Evolutionary conservation across 1,140 invertebrate species (phyloP), one percentile per base, ranked within the genome.

Genomic region (Pseudoatta argentina): DNA sequence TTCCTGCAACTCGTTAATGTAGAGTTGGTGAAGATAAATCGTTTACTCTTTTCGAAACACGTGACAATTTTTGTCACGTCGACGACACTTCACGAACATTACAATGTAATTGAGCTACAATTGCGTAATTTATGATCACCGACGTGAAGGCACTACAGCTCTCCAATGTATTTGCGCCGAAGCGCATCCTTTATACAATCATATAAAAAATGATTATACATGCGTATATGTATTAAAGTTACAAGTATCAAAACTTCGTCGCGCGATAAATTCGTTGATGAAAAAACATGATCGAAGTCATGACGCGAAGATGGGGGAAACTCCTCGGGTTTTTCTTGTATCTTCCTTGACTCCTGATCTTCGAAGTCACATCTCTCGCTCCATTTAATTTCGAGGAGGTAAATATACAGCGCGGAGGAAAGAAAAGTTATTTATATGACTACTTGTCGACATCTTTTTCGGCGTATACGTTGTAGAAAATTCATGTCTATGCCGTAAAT

Each of bases 21-120:
- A 90, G 89, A 90, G 89, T 88, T 90, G 89, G 88, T 90, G 86
- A 90, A 90, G 89, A 64, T 14, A 67, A 63, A 27, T 63, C 44
- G 2, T 53, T 61, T 61, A 18, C 24, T 64, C 7, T 59, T 24
- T 48, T 30, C 21, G 14, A 21, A 24, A 55, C 16, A 10, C n/a
- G 21, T 51, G 44, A 34, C 39, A 69, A 69, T 69, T 48, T 69
- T 21, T 18, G 48, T 14, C 14, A 21, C 48, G 30, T 48, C 18
- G 48, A 78, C 16, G 21, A 85, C 77, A 39, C 53, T 57, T 51
- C 81, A 59, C n/a, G 59, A 75, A 16, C 24, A 27, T 27, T 78
- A 78, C 16, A 78, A 78, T 34, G 24, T 83, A 48, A 61, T 83
- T 77, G 82, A 82, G 67, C 79, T 73, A 82, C 69, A 39, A 44